These are phyloP conservation scores for Sinosuthora webbiana DNA, from an alignment of 2,113 vertebrate species.

Conservation along the genomic window DNA sequence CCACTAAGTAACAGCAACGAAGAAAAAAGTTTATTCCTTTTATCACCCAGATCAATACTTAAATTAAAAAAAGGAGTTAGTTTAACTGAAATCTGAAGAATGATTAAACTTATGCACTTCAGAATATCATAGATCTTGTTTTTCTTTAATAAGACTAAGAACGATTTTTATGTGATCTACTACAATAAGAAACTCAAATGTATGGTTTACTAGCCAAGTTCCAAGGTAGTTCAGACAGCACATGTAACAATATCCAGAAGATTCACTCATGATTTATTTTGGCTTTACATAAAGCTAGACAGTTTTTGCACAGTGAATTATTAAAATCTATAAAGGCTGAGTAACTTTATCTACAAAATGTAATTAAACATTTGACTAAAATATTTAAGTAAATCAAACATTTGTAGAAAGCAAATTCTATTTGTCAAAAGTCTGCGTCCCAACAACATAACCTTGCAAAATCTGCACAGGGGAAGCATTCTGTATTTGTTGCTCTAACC, in stretches of 20 bases:
- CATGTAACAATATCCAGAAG: neutral
- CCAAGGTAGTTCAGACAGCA: neutral
- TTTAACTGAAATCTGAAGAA: neutral
- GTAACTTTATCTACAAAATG: conserved; percentile 1
- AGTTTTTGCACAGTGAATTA: conserved; percentile 17
- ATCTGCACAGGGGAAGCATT: neutral
- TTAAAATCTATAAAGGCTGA: conserved; percentile 13
- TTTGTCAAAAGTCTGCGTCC: neutral
- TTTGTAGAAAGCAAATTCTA: neutral
- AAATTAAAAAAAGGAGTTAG: neutral
- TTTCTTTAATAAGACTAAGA: conserved; percentile 17
- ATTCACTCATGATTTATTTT: conserved; percentile 2
- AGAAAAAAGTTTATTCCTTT: neutral
- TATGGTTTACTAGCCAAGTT: neutral
- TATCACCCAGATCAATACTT: neutral
- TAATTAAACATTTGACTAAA: conserved; percentile 46
- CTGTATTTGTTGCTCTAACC: neutral
- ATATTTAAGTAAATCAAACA: neutral
- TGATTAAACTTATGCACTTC: neutral
- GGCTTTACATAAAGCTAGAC: neutral
- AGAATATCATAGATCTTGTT: neutral
- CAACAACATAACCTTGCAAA: conserved; percentile 18
- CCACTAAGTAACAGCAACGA: neutral
- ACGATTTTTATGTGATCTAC: conserved; percentile 5
- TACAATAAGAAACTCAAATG: conserved; percentile 1